Evolutionary conservation across 2,888 invertebrate genomes (phyloP).

Genomic region (Galerucella pusilla): DNA sequence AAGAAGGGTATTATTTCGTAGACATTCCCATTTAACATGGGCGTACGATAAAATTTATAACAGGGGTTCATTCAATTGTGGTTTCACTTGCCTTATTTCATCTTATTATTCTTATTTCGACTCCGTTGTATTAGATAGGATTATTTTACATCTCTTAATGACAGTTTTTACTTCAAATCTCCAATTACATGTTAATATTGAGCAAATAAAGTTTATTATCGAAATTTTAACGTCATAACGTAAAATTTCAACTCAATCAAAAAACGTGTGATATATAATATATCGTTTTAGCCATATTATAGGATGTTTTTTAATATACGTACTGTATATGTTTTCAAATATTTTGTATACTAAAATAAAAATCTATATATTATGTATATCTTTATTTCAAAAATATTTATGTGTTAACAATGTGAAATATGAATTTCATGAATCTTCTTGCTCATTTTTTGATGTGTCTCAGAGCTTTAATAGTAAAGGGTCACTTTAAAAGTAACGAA

Average conservation of each 20-base stretch:
- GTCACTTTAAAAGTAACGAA: no score
- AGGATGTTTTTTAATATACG: not conserved
- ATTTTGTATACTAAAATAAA: not conserved
- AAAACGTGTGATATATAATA: constrained; percentile 25
- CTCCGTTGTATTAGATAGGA: no score
- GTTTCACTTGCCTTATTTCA: no score
- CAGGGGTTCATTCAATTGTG: no score
- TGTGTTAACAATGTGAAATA: not conserved
- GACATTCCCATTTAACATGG: no score
- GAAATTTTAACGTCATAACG: not conserved
- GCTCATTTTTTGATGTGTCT: no score
- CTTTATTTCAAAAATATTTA: not conserved
- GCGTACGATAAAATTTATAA: no score
- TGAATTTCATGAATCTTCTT: no score
- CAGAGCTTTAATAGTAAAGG: no score
- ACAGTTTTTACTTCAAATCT: not conserved
- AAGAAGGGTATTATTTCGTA: no score
- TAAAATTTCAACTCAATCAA: constrained; percentile 28
- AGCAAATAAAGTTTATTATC: not conserved
- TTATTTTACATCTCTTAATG: not conserved
- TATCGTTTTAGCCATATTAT: not conserved
- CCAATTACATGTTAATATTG: not conserved
- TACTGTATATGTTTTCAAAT: not conserved
- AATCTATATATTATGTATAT: not conserved
- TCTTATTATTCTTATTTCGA: no score